phyloP scores from a whole-genome alignment of 2,113 vertebrate genomes.

The Pseudorectes ferrugineus region DNA sequence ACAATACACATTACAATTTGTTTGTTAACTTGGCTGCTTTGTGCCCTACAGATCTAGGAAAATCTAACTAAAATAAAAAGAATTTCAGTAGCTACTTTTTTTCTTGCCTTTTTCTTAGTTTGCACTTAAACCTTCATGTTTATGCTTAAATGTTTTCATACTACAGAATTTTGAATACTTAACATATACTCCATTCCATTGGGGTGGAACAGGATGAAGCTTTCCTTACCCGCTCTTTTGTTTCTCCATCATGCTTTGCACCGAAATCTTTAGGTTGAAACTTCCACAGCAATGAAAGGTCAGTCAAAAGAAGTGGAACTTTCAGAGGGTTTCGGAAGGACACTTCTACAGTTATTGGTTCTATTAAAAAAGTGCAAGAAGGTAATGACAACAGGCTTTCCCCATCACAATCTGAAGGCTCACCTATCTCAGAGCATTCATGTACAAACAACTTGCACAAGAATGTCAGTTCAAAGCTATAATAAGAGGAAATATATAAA shows the following conservation, averaged over 20 bases:
- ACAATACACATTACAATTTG: neutral
- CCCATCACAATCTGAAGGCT: neutral
- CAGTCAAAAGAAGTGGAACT: conserved; percentile 86
- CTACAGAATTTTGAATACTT: neutral
- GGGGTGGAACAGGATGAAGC: neutral
- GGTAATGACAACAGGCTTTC: neutral
- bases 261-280: conserved; percentile 80
- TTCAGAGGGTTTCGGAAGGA: conserved; percentile 93
- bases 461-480: neutral
- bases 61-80: neutral
- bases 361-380: conserved; percentile 64
- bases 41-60: neutral
- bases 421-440: neutral
- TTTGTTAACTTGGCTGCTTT: neutral
- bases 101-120: neutral
- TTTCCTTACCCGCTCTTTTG: conserved; percentile 76
- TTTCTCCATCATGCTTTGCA: conserved; percentile 59
- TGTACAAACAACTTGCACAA: neutral
- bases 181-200: neutral
- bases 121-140: neutral
- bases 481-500: neutral
- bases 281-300: conserved; percentile 90
- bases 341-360: conserved; percentile 93
- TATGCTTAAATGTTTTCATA: neutral
- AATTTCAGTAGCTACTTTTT: neutral